phyloP scores from a whole-genome alignment of 2,113 vertebrate species.

The Carettochelys insculpta region DNA sequence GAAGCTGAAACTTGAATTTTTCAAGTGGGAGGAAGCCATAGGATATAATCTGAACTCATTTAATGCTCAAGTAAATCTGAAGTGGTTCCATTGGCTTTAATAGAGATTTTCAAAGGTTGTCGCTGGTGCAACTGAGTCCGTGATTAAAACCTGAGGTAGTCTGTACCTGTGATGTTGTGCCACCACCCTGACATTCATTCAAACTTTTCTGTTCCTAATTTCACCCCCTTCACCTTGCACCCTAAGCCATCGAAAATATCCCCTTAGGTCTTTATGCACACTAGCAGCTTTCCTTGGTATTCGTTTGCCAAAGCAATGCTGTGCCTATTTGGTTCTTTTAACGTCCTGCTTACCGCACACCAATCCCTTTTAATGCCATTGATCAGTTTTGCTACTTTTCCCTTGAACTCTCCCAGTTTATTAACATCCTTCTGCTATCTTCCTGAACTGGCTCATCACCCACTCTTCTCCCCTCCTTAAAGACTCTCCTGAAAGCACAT shows the following conservation, averaged over 20 bases:
- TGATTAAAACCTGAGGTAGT: not conserved
- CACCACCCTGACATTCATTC: not conserved
- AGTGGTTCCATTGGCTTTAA: not conserved
- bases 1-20: not conserved
- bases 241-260: not conserved
- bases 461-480: not conserved
- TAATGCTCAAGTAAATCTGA: slow-evolving; percentile 6
- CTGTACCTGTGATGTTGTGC: not conserved
- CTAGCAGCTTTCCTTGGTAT: not conserved
- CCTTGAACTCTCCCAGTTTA: not conserved
- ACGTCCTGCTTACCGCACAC: not conserved
- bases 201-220: not conserved
- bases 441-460: not conserved
- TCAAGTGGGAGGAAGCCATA: not conserved
- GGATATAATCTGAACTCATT: not conserved
- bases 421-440: not conserved
- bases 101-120: not conserved
- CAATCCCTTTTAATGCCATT: not conserved
- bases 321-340: not conserved
- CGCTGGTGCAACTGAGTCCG: not conserved
- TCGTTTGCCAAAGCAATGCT: not conserved
- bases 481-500: not conserved
- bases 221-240: not conserved
- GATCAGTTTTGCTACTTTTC: not conserved
- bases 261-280: not conserved